Conservation (phyloP, 2,797 vertebrate genomes). For the Anniella stebbinsi region DNA sequence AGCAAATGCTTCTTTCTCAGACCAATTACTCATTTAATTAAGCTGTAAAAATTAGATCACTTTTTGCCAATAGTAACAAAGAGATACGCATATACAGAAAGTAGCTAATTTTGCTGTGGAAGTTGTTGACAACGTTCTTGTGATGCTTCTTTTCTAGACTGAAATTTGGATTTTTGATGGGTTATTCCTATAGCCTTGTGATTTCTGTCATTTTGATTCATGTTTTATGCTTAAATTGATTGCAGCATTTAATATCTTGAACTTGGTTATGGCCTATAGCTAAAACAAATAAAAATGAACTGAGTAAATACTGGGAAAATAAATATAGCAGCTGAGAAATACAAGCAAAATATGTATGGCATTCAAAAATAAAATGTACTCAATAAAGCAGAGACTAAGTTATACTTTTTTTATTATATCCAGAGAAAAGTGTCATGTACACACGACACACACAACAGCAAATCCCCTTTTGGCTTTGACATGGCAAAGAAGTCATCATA, state of each 20-base stretch:
- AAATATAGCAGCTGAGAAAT: constrained; percentile 36
- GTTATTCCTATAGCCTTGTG: background rate
- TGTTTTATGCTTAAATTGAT: background rate
- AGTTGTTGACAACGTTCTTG: no score
- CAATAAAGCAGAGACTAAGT: background rate
- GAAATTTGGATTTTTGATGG: background rate
- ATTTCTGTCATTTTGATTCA: constrained; percentile 16
- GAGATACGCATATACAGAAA: background rate
- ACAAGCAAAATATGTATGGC: constrained; percentile 25
- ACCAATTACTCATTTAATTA: background rate
- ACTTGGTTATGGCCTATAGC: background rate
- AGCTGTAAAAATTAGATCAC: background rate
- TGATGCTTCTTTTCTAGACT: background rate
- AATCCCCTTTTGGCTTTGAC: constrained; percentile 6
- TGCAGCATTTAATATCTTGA: constrained; percentile 2
- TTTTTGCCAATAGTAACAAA: background rate
- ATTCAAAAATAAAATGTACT: constrained; percentile 28
- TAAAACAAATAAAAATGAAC: constrained; percentile 13
- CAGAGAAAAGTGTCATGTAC: background rate
- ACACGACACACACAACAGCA: background rate
- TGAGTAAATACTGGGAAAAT: constrained; percentile 33
- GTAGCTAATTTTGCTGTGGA: background rate
- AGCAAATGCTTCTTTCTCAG: background rate
- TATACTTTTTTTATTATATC: background rate
- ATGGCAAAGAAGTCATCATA: constrained; percentile 43